A percentile compares a stretch with the other conserved stretches of the same genome.
phyloP scores from a whole-genome alignment of 2,113 vertebrate species.

The Puma concolor region DNA sequence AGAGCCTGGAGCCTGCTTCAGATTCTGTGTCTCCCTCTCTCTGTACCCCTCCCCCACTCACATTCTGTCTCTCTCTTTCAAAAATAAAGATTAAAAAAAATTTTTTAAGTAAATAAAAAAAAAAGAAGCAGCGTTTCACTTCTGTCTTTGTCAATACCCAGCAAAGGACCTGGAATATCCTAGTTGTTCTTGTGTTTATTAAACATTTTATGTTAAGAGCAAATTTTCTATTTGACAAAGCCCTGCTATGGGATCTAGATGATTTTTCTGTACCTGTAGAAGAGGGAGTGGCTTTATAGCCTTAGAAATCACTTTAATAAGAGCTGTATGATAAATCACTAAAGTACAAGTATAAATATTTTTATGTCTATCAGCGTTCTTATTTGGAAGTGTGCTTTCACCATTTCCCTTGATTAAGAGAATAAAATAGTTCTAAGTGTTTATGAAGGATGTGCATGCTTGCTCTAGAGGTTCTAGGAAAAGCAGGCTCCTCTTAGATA shows the following conservation, averaged over 20 bases:
- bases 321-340: background rate
- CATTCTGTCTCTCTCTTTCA: no score
- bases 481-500: slow-evolving; percentile 79
- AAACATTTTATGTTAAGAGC: background rate
- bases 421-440: background rate
- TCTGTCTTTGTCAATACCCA: background rate
- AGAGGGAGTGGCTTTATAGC: background rate
- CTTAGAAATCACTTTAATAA: background rate
- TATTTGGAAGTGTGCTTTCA: background rate
- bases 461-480: slow-evolving; percentile 55
- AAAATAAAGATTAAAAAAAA: no score
- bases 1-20: no score
- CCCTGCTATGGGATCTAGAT: background rate
- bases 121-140: background rate
- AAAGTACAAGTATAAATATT: background rate
- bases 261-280: background rate
- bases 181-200: background rate
- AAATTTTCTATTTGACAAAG: background rate
- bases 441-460: background rate
- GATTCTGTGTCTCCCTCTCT: no score
- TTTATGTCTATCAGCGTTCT: background rate
- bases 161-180: background rate
- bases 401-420: background rate
- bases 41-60: no score
- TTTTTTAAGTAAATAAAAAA: no score